phyloP scores from a whole-genome alignment of 2,888 invertebrate species.

The Axea sp. region DNA sequence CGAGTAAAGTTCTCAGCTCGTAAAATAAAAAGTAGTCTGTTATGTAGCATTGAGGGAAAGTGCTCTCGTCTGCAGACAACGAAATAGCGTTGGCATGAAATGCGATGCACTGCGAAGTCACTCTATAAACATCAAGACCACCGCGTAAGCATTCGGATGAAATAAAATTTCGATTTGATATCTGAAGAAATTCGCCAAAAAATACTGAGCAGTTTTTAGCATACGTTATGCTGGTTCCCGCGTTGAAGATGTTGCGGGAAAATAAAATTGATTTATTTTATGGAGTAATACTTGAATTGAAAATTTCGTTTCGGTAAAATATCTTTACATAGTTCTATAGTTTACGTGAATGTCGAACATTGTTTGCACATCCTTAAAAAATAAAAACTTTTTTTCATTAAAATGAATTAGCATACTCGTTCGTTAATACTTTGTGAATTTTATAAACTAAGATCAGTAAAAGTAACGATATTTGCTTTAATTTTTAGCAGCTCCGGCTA shows the following conservation, averaged over 20 bases:
- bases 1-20: constrained; percentile 63
- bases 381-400: too few species aligned
- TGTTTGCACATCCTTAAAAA: too few species aligned
- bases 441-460: not conserved
- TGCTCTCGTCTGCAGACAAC: constrained; percentile 53
- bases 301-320: constrained; percentile 1
- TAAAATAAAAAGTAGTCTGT: constrained; percentile 62
- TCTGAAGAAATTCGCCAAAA: constrained; percentile 36
- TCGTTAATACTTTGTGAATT: not conserved
- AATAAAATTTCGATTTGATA: constrained; percentile 55
- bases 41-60: constrained; percentile 48
- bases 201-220: constrained; percentile 30
- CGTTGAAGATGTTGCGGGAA: constrained; percentile 29
- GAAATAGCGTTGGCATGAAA: constrained; percentile 56
- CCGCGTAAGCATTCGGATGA: constrained; percentile 55
- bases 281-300: constrained; percentile 21
- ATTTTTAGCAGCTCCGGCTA: constrained; percentile 67
- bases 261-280: constrained; percentile 41
- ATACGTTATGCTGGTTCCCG: constrained; percentile 21
- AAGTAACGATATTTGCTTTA: constrained; percentile 2
- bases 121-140: constrained; percentile 63
- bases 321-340: constrained; percentile 2
- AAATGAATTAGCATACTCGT: too few species aligned
- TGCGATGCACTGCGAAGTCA: constrained; percentile 59
- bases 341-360: too few species aligned